Evolutionary conservation across 2,888 invertebrate species (phyloP).

Genomic region (Piscicola geometra): DNA sequence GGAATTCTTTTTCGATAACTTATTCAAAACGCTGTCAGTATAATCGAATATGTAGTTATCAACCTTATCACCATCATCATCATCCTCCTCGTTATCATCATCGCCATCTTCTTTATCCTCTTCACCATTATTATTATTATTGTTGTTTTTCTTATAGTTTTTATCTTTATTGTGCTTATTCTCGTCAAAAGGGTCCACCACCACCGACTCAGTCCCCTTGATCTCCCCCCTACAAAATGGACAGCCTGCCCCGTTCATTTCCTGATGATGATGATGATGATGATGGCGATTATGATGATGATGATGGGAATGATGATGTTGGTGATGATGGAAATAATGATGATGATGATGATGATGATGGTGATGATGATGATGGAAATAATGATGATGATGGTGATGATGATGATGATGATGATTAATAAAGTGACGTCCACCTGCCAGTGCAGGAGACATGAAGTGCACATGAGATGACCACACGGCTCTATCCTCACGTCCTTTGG

Average conservation of each 20-base stretch:
- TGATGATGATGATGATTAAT: conserved; percentile 15
- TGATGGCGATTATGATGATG: conserved; percentile 4
- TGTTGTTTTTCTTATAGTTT: not conserved
- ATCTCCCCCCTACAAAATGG: conserved; percentile 99
- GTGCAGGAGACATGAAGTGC: conserved; percentile 91
- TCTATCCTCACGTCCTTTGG: conserved; percentile 86
- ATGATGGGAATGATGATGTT: not conserved
- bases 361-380: conserved; percentile 22
- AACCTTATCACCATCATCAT: conserved; percentile 1
- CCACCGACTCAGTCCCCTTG: conserved; percentile 96
- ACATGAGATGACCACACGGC: conserved; percentile 95
- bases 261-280: conserved; percentile 44
- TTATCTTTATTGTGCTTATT: not conserved
- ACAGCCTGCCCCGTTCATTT: conserved; percentile 63
- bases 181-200: conserved; percentile 83
- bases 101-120: not conserved
- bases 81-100: conserved; percentile 22
- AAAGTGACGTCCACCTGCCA: conserved; percentile 72
- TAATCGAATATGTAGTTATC: conserved; percentile 1
- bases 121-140: no score
- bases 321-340: conserved; percentile 1
- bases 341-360: conserved; percentile 8
- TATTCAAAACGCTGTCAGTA: not conserved
- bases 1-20: not conserved
- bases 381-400: conserved; percentile 20